Conservation (phyloP, 2,113 vertebrate species). For the Datnioides undecimradiatus region DNA sequence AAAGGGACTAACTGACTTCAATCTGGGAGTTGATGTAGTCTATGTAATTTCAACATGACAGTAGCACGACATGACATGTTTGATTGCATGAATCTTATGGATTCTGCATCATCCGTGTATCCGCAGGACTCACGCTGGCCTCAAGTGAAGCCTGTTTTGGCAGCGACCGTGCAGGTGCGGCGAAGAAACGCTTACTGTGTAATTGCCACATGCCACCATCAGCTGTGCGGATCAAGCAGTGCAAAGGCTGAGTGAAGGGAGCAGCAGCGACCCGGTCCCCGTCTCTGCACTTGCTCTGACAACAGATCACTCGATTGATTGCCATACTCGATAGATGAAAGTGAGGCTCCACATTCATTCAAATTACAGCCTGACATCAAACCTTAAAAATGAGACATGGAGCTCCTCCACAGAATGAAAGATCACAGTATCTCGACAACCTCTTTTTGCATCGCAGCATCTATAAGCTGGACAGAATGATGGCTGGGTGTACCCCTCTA, state of each 20-base stretch:
- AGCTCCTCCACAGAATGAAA: constrained; percentile 7
- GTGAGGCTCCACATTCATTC: constrained; percentile 24
- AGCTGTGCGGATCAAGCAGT: constrained; percentile 45
- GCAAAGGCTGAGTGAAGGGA: constrained; percentile 2
- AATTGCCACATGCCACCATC: constrained; percentile 58
- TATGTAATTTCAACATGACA: neutral
- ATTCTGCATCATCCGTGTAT: neutral
- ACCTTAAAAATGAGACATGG: neutral
- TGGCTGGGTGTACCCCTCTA: constrained; percentile 30
- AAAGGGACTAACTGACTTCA: constrained; percentile 1
- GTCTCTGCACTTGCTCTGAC: constrained; percentile 13
- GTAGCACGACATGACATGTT: constrained; percentile 10
- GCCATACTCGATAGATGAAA: constrained; percentile 28
- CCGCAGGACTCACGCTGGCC: neutral
- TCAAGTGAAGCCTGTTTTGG: constrained; percentile 15
- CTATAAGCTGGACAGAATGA: constrained; percentile 24
- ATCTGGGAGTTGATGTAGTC: neutral
- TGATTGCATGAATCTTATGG: neutral
- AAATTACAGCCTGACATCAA: constrained; percentile 18
- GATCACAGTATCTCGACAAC: constrained; percentile 31
- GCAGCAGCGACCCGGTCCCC: constrained; percentile 3
- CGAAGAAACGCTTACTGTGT: constrained; percentile 17
- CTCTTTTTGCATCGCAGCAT: constrained; percentile 60
- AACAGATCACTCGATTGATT: constrained; percentile 3
- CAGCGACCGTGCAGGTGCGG: constrained; percentile 37